Percentiles rank a stretch among this genome's conserved stretches.
These are phyloP conservation scores for Oscheius sp. DNA, from an alignment of 2,888 invertebrate genomes.

Conservation along the genomic window DNA sequence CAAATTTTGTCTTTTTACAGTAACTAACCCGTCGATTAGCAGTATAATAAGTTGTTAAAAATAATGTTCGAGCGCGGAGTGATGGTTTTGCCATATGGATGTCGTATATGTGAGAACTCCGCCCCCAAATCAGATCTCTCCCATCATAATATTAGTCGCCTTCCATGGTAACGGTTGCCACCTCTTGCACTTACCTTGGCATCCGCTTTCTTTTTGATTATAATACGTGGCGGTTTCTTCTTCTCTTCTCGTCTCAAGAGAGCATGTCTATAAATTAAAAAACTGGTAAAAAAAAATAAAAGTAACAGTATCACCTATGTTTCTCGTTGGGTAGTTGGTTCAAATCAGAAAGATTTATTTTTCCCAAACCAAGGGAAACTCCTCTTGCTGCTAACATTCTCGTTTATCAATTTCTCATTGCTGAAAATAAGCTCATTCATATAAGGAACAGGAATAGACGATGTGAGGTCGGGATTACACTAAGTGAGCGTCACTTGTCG, in stretches of 20 bases:
- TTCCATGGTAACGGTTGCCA: not conserved
- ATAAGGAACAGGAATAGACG: not conserved
- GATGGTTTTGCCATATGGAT: constrained; percentile 7
- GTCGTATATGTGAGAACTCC: no score
- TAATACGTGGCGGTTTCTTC: constrained; percentile 61
- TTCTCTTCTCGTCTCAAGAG: constrained; percentile 48
- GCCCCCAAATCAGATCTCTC: constrained; percentile 1
- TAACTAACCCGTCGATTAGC: constrained; percentile 45
- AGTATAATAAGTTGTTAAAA: constrained; percentile 51
- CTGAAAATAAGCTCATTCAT: constrained; percentile 3
- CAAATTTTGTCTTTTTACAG: no score
- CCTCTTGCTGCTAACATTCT: constrained; percentile 71
- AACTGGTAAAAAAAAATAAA: no score
- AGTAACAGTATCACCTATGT: constrained; percentile 10
- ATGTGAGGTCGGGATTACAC: not conserved
- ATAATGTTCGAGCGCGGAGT: constrained; percentile 40
- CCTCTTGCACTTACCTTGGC: constrained; percentile 62
- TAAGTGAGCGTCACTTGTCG: no score
- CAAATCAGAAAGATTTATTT: constrained; percentile 71
- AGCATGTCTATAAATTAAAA: constrained; percentile 16
- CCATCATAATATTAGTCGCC: constrained; percentile 5
- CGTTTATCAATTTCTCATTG: not conserved
- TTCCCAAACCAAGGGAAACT: constrained; percentile 70
- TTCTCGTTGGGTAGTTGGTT: constrained; percentile 58
- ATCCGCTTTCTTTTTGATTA: constrained; percentile 71